These are phyloP conservation scores for Misgurnus mizolepis DNA, from an alignment of 2,113 vertebrate species.

Conservation along the genomic window DNA sequence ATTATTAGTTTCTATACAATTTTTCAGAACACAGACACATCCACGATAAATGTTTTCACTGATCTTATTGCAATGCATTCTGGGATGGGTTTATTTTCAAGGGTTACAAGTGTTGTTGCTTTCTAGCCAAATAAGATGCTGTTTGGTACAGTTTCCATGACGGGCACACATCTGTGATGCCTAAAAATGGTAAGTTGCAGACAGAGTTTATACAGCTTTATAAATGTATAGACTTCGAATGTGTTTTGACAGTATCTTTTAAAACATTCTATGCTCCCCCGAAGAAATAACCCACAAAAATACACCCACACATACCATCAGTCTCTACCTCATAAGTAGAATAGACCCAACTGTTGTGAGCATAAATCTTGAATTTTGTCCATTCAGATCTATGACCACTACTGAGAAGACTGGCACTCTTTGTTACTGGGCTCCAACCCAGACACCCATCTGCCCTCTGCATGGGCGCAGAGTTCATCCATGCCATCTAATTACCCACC, in stretches of 20 bases:
- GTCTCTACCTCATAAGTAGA: background rate
- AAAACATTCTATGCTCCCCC: too few species aligned
- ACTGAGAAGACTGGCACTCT: conserved; percentile 44
- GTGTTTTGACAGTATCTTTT: background rate
- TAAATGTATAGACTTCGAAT: background rate
- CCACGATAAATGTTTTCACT: too few species aligned
- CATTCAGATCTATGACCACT: conserved; percentile 46
- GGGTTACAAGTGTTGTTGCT: too few species aligned
- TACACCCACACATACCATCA: conserved; percentile 29
- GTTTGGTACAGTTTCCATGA: too few species aligned
- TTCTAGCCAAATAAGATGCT: too few species aligned
- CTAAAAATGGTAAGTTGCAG: too few species aligned
- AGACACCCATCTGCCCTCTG: conserved; percentile 62
- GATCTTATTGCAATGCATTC: too few species aligned
- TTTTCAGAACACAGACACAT: too few species aligned
- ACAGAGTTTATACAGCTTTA: background rate
- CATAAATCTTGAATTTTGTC: conserved; percentile 48
- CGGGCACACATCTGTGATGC: too few species aligned
- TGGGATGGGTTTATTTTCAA: too few species aligned
- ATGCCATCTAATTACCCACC: conserved; percentile 62
- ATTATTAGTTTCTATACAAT: too few species aligned
- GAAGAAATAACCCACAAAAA: conserved; percentile 1
- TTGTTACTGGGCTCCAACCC: conserved; percentile 57
- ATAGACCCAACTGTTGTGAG: conserved; percentile 22
- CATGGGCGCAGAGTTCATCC: conserved; percentile 57